Evolutionary conservation across 2,888 invertebrate species (phyloP).

Genomic region (Himalopsyche tibetana): DNA sequence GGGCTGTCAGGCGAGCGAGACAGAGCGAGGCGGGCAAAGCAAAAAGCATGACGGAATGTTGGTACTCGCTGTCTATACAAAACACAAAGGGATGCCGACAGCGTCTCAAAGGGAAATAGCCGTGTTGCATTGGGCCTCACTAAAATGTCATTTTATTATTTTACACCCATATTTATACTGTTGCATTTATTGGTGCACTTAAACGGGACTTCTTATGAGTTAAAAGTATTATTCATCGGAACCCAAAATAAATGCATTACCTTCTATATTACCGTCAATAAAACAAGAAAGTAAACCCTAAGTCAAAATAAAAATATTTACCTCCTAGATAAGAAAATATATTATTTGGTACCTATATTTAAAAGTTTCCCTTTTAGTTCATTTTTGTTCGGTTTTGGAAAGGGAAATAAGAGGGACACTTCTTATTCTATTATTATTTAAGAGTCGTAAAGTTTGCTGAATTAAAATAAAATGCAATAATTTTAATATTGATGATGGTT

Average conservation of each 20-base stretch:
- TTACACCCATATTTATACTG: constrained; percentile 52
- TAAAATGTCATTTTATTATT: constrained; percentile 57
- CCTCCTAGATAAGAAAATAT: background rate
- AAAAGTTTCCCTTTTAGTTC: too few species aligned
- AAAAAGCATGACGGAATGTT: constrained; percentile 65
- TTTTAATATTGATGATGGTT: too few species aligned
- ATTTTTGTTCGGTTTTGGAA: too few species aligned
- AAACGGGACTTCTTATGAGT: constrained; percentile 1
- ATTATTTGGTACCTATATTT: too few species aligned
- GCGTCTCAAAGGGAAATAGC: constrained; percentile 24
- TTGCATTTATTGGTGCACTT: constrained; percentile 34
- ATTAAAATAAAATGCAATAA: too few species aligned
- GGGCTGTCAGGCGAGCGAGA: constrained; percentile 45
- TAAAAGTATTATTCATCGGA: background rate
- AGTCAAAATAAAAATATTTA: background rate
- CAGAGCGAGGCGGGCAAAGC: constrained; percentile 56
- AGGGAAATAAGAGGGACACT: too few species aligned
- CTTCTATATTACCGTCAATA: background rate
- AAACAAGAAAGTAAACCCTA: background rate
- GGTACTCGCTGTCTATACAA: constrained; percentile 49
- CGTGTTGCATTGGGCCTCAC: constrained; percentile 32
- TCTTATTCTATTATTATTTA: too few species aligned
- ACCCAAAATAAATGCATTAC: background rate
- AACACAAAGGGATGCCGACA: constrained; percentile 63
- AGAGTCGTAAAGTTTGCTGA: too few species aligned